These are phyloP conservation scores for Psittacula cyanocephala DNA, from an alignment of 2,113 vertebrate species.

Conservation along the genomic window DNA sequence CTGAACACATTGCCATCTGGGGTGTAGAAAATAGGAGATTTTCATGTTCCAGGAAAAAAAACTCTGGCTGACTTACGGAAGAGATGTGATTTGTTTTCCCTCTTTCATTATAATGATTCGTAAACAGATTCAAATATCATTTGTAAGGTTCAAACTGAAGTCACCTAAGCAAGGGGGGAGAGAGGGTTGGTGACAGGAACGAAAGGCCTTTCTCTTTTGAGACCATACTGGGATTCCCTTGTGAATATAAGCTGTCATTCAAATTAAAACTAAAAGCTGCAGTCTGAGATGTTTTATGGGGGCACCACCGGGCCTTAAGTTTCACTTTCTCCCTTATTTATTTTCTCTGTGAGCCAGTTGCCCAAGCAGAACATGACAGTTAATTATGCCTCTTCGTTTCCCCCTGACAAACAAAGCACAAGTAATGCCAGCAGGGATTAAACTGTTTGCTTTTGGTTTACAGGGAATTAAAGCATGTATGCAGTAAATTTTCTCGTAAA, in stretches of 20 bases:
- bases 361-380: constrained; percentile 23
- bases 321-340: background rate
- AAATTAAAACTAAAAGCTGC: background rate
- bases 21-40: background rate
- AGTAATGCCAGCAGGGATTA: constrained; percentile 56
- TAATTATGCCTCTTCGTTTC: constrained; percentile 49
- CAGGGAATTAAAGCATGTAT: constrained; percentile 58
- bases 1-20: constrained; percentile 30
- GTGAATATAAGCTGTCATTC: background rate
- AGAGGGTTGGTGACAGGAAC: background rate
- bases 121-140: background rate
- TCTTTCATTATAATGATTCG: background rate
- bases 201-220: background rate
- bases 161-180: background rate
- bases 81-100: background rate
- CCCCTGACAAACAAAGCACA: constrained; percentile 52
- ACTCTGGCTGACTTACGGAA: background rate
- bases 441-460: constrained; percentile 68
- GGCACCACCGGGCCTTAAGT: background rate
- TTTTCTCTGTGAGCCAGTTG: constrained; percentile 5
- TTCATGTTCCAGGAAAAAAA: background rate
- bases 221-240: background rate
- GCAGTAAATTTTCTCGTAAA: constrained; percentile 54
- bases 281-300: background rate
- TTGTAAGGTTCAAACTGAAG: background rate